Percentiles rank a stretch among this genome's conserved stretches.
phyloP scores from a whole-genome alignment of 2,888 invertebrate species.

The Tenthredo notha region DNA sequence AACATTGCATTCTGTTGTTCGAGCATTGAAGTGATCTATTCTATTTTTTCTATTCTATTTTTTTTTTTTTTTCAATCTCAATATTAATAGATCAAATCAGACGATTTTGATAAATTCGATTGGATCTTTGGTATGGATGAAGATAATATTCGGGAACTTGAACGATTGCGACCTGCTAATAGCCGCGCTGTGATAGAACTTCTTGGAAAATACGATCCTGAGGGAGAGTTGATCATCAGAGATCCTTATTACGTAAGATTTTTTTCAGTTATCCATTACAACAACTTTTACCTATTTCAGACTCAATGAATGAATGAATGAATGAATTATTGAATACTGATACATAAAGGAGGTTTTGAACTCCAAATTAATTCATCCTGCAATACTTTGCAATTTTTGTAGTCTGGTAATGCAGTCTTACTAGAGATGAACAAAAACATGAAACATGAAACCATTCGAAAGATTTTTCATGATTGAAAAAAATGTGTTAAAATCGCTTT shows the following conservation, averaged over 20 bases:
- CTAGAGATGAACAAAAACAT: background rate
- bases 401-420: background rate
- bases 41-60: background rate
- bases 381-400: background rate
- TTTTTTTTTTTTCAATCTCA: background rate
- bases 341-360: too few species aligned
- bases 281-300: background rate
- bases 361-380: background rate
- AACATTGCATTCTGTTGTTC: too few species aligned
- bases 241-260: constrained; percentile 95
- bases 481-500: background rate
- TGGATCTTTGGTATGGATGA: constrained; percentile 98
- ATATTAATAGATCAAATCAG: constrained; percentile 81
- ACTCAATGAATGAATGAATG: background rate
- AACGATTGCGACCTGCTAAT: constrained; percentile 82
- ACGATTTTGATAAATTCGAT: constrained; percentile 91
- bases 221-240: constrained; percentile 89
- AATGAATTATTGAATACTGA: background rate
- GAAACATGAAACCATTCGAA: too few species aligned
- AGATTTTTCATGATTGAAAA: background rate
- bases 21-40: background rate
- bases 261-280: background rate
- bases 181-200: constrained; percentile 88
- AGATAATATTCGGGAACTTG: constrained; percentile 88
- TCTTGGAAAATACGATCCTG: constrained; percentile 93